Base-by-base conservation (phyloP, 2,113 vertebrate genomes). In the Periophthalmodon schlosseri region DNA sequence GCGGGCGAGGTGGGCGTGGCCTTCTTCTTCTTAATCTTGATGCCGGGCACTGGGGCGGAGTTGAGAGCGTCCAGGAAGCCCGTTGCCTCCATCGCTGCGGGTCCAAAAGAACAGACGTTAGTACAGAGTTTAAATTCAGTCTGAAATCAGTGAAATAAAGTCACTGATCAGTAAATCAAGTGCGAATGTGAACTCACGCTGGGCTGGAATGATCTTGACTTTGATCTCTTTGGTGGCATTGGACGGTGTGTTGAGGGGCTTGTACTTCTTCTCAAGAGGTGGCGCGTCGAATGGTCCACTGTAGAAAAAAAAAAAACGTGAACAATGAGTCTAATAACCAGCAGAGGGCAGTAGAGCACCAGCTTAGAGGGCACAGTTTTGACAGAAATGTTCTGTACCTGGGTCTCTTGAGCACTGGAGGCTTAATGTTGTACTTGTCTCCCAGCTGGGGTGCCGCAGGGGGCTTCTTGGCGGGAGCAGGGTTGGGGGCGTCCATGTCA, bases 11-110 rank as follows among this genome's bases (percentile, higher is more conserved):
- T 21, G 1, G 65, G 0, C 16, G 71, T 49, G 0, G 81, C 0
- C 73, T 98, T 98, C 87, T 99, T 99, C 91, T 99, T 99, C 81
- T 98, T 99, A 83, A 98, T 98, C 85, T 98, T 99, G 84, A 97
- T 95, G 23, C 96, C 96, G 0, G 96, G 95, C 21, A 98, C 92
- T 1, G 97, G 97, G 3, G 97, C 97, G 0, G 97, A 99, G 82
- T 99, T 99, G 58, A 99, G 94, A 2, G 97, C 97, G 13, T 98
- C 97, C 28, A 98, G 87, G 87, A 99, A 99, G 12, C 96, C 96
- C 1, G 96, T 94, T 11, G 94, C 95, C 78, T 99, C 97, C 94
- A 98, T 98, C 0, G 97, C 97, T 98, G 85, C 1, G 63, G 49
- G 0, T 7, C 0, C 67, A 39, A 33, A 47, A 63, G 1, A 70